These are phyloP conservation scores for Chloebia gouldiae DNA, from an alignment of 2,113 vertebrate species.

Conservation along the genomic window DNA sequence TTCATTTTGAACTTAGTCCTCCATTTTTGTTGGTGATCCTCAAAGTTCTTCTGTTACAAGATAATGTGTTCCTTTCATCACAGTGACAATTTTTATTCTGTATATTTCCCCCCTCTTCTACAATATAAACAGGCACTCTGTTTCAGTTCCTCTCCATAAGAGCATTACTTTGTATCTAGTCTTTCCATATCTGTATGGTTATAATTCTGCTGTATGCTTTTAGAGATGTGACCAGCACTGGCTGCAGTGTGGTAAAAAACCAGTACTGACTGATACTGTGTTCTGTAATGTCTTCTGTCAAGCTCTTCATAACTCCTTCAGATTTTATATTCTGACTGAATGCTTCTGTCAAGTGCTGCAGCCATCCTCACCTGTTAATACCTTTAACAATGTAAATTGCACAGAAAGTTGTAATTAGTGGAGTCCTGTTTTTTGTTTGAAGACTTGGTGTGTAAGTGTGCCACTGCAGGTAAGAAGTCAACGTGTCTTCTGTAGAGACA, in stretches of 20 bases:
- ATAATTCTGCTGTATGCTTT: background rate
- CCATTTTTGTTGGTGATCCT: background rate
- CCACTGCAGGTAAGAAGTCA: background rate
- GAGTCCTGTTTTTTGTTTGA: background rate
- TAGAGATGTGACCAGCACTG: background rate
- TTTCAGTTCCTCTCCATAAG: background rate
- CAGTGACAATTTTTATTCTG: background rate
- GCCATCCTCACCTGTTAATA: background rate
- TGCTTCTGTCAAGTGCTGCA: background rate
- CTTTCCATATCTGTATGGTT: background rate
- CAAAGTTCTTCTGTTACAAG: background rate
- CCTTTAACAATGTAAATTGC: background rate
- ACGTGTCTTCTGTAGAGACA: background rate
- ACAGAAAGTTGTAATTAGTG: background rate
- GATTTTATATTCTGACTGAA: background rate
- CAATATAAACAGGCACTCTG: background rate
- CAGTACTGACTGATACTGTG: background rate
- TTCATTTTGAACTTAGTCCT: background rate
- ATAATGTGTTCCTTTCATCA: background rate
- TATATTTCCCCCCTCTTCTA: background rate
- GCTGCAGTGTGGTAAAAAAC: background rate
- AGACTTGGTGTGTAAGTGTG: background rate
- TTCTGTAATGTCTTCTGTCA: background rate
- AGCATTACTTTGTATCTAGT: background rate
- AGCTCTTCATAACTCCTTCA: background rate